Evolutionary conservation across 2,797 vertebrate species (phyloP).

Genomic region (Hypotaenidia okinawae): DNA sequence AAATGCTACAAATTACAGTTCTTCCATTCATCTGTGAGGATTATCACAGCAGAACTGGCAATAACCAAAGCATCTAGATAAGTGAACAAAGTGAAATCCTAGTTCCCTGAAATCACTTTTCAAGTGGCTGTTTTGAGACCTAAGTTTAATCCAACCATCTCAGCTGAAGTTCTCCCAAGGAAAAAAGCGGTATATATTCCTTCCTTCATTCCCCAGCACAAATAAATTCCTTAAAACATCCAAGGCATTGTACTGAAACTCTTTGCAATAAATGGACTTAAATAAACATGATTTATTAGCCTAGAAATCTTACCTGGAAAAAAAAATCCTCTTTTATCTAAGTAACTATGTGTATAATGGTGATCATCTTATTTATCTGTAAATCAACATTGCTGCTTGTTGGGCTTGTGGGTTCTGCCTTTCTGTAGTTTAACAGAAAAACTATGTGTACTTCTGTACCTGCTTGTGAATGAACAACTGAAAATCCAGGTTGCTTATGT

Average conservation of each 20-base stretch:
- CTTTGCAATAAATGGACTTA: background rate
- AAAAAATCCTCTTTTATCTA: background rate
- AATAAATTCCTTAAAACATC: background rate
- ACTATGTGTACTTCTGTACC: background rate
- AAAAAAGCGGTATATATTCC: background rate
- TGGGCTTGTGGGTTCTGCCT: background rate
- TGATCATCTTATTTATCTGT: background rate
- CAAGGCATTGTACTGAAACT: background rate
- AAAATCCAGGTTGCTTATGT: background rate
- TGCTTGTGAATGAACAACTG: background rate
- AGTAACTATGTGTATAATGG: background rate
- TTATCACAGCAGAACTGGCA: background rate
- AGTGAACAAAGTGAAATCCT: background rate
- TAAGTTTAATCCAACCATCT: background rate
- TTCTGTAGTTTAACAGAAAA: background rate
- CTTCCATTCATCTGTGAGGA: background rate
- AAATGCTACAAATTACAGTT: background rate
- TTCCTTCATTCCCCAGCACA: background rate
- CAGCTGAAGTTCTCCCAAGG: background rate
- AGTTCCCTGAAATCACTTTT: background rate
- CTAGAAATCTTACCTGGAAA: background rate
- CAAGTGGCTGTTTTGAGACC: background rate
- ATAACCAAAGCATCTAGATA: background rate
- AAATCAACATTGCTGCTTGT: background rate
- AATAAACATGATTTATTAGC: background rate